Evolutionary conservation across 2,113 vertebrate genomes (phyloP), one percentile per base, ranked within the genome.

Genomic region (Eulacestoma nigropectus): DNA sequence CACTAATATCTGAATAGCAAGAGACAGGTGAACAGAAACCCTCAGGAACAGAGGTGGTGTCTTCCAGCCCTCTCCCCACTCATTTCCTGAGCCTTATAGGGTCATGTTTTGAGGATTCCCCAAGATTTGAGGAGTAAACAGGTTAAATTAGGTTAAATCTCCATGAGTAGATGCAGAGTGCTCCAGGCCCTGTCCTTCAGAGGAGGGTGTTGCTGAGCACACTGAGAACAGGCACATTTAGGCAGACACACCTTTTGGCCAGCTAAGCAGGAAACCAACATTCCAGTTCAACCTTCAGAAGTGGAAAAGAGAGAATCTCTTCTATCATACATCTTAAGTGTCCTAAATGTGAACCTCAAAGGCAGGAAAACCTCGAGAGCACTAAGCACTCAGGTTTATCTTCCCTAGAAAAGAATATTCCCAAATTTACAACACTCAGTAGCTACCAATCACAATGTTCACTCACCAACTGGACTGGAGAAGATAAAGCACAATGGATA

Each of bases 401-500:
- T 81, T 69, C 50, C 30, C 41, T 0, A 67, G 35, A 35, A 84
- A 63, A 86, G 9, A 69, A 37, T 10, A 70, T n/a, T 39, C 39
- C 55, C 27, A 3, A 16, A 47, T 69, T 82, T 52, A 80, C 37
- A 90, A 35, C 33, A 62, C 26, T 46, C 20, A 69, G 41, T 8
- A 82, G 29, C 57, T 30, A 35, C 21, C 15, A 19, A 86, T 83
- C 33, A 30, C 46, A 76, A 6, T 8, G 53, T 62, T 74, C 49
- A 97, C 98, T 98, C 98, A 99, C 99, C 99, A 55, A 98, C 98
- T 64, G 99, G 99, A 94, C 99, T 99, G 96, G 99, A 99, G 98
- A 99, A 99, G 97, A 99, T 99, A 98, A 99, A 99, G 96, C 99
- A 99, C 90, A 99, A 96, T 1, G 99, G 99, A 17, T 99, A 99